Base-by-base conservation (phyloP, 1,140 invertebrate genomes). In the Drosophila sucinea region DNA sequence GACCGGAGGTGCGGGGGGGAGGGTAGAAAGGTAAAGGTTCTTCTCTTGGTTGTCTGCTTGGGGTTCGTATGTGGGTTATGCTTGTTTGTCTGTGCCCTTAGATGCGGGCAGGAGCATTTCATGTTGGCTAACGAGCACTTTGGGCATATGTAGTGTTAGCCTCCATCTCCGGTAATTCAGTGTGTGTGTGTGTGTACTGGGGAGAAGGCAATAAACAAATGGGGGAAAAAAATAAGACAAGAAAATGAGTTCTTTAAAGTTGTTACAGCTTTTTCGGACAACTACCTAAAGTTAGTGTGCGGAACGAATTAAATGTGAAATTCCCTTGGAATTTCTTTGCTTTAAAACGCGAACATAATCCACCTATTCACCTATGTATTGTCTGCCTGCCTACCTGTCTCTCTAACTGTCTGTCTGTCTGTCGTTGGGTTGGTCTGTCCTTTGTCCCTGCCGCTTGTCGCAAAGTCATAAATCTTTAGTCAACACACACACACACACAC, bases 381-480 rank as follows among this genome's bases (percentile, higher is more conserved):
- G 27, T 32, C n/a, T 40, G 10, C 3, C 35, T 11, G 35, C 30
- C 57, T 65, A 44, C 40, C 44, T 44, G 33, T 17, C 55, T 32
- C 7, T 27, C 11, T 30, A 23, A 23, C 64, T 38, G 60, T 68
- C 73, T 35, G 63, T 38, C 64, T 70, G 63, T 68, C 70, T 64
- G 74, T 41, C 41, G 17, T 17, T 17, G 17, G 7, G 44, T 51
- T 23, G 7, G 17, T 25, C 44, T 7, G 11, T n/a, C 54, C 30
- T 17, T 35, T 35, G n/a, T 35, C 30, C 11, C 54, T 56, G 29
- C 57, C 54, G 70, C 66, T 70, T 67, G 67, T 73, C 70, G 69
- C 67, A 75, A 77, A 73, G 79, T 70, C 82, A 86, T 86, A 86
- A 87, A 86, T 86, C 83, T 86, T 73, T 83, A 79, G 79, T 70